Percentiles rank a stretch among this genome's conserved stretches.
phyloP scores from a whole-genome alignment of 2,113 vertebrate genomes.

The Equus przewalskii region DNA sequence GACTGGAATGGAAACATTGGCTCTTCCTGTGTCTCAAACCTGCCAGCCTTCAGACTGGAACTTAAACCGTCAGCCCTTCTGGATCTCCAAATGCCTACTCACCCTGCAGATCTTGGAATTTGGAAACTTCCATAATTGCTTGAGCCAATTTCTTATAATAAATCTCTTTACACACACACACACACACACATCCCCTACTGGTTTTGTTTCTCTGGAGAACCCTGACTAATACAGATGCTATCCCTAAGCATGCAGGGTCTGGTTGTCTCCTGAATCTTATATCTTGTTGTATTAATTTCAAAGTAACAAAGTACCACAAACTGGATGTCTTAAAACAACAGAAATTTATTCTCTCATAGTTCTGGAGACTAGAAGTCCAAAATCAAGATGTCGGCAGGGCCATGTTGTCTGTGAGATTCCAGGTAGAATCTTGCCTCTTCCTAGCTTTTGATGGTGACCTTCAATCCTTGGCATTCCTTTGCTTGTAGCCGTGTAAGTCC shows the following conservation, averaged over 20 bases:
- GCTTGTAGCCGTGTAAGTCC: neutral
- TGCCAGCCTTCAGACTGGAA: neutral
- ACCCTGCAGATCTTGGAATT: neutral
- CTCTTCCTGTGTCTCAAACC: neutral
- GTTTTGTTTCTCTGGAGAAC: neutral
- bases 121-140: neutral
- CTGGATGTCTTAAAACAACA: neutral
- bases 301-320: neutral
- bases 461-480: neutral
- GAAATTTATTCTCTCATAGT: neutral
- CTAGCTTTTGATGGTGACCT: neutral
- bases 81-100: neutral
- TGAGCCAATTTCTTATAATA: neutral
- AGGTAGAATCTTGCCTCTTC: neutral
- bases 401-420: neutral
- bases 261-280: neutral
- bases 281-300: neutral
- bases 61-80: neutral
- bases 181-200: accelerated
- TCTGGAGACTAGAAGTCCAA: neutral
- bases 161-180: neutral
- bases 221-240: neutral
- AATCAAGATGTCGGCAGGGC: neutral
- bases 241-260: neutral
- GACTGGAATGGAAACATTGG: neutral